Evolutionary conservation across 2,888 invertebrate genomes (phyloP), one percentile per base, ranked within the genome.

Genomic region (Cactoblastis cactorum): DNA sequence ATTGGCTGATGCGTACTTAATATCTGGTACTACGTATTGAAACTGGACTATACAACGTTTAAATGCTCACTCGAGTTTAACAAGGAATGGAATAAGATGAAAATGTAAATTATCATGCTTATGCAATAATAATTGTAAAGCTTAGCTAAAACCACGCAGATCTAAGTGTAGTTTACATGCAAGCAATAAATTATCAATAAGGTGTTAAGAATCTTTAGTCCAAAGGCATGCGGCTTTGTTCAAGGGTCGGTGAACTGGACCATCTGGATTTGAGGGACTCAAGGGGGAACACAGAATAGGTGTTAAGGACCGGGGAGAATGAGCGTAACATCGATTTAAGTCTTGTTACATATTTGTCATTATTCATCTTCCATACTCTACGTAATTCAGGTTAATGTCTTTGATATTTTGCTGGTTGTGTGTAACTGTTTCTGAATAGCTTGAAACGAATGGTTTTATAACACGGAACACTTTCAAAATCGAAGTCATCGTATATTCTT

Each of bases 211-310:
- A 69, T 73, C 73, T 67, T 63, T 63, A 63, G 60, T 15, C 49
- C 46, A 35, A 19, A 41, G 62, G 61, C 60, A 51, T 49, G 54
- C 53, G 57, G 62, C 68, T 61, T 58, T 59, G 62, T 60, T 55
- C 59, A 43, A 53, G 59, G 83, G 74, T 79, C 81, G 62, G 54
- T 66, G 77, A 76, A 71, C 80, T 63, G 50, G 61, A 58, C 59
- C 77, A 75, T 75, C 74, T 74, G 75, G 73, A 73, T 74, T 76
- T 66, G 61, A 76, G 74, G 74, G 76, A 77, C 82, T 52, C 49
- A 52, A 52, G 50, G 37, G 54, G 53, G 53, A 41, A 35, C 43
- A n/a, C n/a, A 51, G 45, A 49, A 60, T 59, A 57, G 57, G 57
- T 60, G 55, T 58, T 59, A 59, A 60, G 59, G 54, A 59, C 55